A percentile compares a stretch with the other conserved stretches of the same genome.
Conservation (phyloP, 2,113 vertebrate genomes). For the Oreochromis aureus region DNA sequence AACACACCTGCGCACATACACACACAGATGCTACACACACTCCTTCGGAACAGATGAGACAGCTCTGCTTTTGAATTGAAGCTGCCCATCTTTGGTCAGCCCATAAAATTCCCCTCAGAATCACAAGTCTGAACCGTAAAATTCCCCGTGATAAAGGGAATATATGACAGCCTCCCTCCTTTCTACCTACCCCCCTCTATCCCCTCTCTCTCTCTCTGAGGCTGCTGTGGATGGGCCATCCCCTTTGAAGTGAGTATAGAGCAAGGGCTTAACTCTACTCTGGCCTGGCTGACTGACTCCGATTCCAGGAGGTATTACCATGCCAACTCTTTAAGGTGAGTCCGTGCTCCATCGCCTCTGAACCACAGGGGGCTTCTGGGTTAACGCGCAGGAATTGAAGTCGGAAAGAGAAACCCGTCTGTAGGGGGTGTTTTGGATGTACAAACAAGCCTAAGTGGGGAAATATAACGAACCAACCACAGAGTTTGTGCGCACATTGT, state of each 20-base stretch:
- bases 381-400: background rate
- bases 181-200: background rate
- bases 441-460: background rate
- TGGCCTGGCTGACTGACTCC: conserved; percentile 42
- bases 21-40: background rate
- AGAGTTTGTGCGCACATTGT: background rate
- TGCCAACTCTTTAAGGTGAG: conserved; percentile 51
- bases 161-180: conserved; percentile 38
- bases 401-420: background rate
- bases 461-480: background rate
- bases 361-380: conserved; percentile 11
- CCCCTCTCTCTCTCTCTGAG: background rate
- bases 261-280: conserved; percentile 46
- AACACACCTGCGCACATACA: background rate
- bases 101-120: conserved; percentile 59
- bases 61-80: conserved; percentile 49
- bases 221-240: conserved; percentile 32
- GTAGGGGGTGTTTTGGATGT: background rate
- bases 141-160: conserved; percentile 57
- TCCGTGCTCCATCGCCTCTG: conserved; percentile 12
- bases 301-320: conserved; percentile 47
- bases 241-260: conserved; percentile 57
- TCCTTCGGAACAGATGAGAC: conserved; percentile 37
- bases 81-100: conserved; percentile 46
- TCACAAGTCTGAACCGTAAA: conserved; percentile 59